Evolutionary conservation across 2,888 invertebrate species (phyloP).

Genomic region (Clanis bilineata): DNA sequence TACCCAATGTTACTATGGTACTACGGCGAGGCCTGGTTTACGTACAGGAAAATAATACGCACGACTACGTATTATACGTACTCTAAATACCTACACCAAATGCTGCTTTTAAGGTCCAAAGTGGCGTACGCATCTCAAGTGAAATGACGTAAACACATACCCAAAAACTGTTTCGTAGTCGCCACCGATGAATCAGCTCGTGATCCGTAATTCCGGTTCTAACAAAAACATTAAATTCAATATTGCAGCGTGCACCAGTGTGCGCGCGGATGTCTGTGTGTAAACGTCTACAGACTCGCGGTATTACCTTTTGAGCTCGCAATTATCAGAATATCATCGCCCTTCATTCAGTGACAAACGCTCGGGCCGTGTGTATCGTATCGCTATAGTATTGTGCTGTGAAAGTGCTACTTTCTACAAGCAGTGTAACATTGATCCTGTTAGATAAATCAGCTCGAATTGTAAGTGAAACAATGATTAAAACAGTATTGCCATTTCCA

Average conservation of each 20-base stretch:
- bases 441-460: background rate
- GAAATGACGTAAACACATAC: background rate
- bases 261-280: slow-evolving; percentile 18
- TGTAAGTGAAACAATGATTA: slow-evolving; percentile 6
- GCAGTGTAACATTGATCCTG: slow-evolving; percentile 22
- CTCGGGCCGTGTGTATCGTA: slow-evolving; percentile 31
- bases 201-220: slow-evolving; percentile 18
- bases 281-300: slow-evolving; percentile 25
- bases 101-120: background rate
- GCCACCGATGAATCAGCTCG: slow-evolving; percentile 10
- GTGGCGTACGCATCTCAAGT: background rate
- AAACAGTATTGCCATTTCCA: background rate
- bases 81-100: background rate
- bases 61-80: too few species aligned
- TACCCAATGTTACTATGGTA: too few species aligned
- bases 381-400: slow-evolving; percentile 36
- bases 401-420: slow-evolving; percentile 66
- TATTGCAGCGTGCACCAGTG: background rate
- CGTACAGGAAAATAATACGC: too few species aligned
- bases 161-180: background rate
- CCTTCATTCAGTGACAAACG: slow-evolving; percentile 43
- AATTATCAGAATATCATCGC: slow-evolving; percentile 39
- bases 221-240: slow-evolving; percentile 6
- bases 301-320: slow-evolving; percentile 40
- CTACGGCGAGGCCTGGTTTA: too few species aligned